Base-by-base conservation (phyloP, 2,113 vertebrate genomes). In the Thunnus maccoyii region DNA sequence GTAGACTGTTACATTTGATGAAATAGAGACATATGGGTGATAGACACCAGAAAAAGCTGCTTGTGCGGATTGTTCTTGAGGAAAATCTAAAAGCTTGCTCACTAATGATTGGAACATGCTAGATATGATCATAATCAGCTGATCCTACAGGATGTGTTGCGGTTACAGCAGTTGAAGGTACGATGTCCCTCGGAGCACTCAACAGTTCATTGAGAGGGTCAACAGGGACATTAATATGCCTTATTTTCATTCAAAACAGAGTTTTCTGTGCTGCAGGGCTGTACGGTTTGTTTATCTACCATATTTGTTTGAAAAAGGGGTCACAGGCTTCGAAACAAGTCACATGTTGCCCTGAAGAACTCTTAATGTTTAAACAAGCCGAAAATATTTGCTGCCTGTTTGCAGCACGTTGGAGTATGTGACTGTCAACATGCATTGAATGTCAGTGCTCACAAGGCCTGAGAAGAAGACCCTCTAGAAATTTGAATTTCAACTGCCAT, bases 311-410 rank as follows among this genome's bases (percentile, higher is more conserved):
- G 27, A 7, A 36, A 75, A 60, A 10, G 13, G 8, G 60, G 20
- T 63, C 68, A 62, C 55, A 27, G 50, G 36, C 54, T 68, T 62
- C 52, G 32, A 20, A 72, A 66, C 3, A 27, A 60, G 67, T 80
- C 81, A 82, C 63, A 12, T 69, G 41, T 48, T n/a, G 41, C 55
- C 60, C 25, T 57, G 2, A 65, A 61, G 70, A 82, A 62, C 52
- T 64, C 25, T 51, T 48, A 16, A 12, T 54, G 51, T 81, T 85
- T 65, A 69, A 84, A 58, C 55, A 44, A 68, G 63, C 3, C 52
- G 46, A 25, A 14, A 64, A 78, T 83, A 74, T 87, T 90, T 83
- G 60, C 51, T 41, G 73, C 20, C 9, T 62, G 25, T 78, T 76
- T 50, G 48, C 74, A 60, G 67, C 47, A 18, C n/a, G 30, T 78